Evolutionary conservation across 2,797 vertebrate genomes (phyloP).

Genomic region (Urophycis tenuis): DNA sequence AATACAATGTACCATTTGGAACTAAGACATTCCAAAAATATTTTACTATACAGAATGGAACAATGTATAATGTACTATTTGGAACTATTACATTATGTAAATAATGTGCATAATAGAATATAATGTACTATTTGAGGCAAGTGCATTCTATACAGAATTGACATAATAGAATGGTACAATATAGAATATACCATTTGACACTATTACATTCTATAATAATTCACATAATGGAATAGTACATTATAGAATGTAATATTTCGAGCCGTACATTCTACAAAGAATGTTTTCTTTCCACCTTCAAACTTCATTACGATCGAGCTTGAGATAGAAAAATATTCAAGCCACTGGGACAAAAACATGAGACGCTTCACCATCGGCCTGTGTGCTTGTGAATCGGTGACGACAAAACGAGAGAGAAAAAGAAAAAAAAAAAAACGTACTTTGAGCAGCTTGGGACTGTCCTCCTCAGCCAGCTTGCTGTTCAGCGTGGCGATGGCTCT

Average conservation of each 20-base stretch:
- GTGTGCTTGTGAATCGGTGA: background rate
- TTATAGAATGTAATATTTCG: background rate
- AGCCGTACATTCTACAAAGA: background rate
- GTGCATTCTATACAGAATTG: too few relatives aligned
- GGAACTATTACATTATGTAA: too few relatives aligned
- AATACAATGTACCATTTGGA: background rate
- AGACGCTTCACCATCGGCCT: background rate
- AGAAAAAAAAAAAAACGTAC: constrained; percentile 51
- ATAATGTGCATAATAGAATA: too few relatives aligned
- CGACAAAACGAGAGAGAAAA: too few relatives aligned
- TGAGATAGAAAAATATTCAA: background rate
- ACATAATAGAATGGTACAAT: too few relatives aligned
- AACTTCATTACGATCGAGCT: background rate
- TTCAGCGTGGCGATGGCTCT: constrained; percentile 64
- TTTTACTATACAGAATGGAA: too few relatives aligned
- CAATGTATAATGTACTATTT: too few relatives aligned
- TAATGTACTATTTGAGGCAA: too few relatives aligned
- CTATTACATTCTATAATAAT: background rate
- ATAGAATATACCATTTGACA: too few relatives aligned
- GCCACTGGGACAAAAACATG: background rate
- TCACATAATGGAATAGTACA: background rate
- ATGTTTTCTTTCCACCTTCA: background rate
- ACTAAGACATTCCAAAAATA: background rate
- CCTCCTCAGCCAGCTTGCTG: constrained; percentile 67
- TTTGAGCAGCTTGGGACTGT: constrained; percentile 67